phyloP scores from a whole-genome alignment of 2,797 vertebrate species.

The Helarctos malayanus region DNA sequence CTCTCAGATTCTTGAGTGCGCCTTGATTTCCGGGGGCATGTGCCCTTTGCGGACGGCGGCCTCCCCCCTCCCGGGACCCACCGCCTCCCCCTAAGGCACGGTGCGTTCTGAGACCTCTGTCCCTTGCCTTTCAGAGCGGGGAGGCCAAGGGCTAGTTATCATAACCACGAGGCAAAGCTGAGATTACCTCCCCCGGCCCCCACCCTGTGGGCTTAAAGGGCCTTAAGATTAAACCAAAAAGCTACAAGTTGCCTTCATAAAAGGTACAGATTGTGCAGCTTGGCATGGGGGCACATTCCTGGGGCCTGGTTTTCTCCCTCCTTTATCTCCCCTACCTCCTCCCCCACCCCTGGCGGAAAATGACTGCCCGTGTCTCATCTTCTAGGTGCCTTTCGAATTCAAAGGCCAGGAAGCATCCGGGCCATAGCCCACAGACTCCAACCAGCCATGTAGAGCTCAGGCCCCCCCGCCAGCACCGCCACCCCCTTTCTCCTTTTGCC shows the following conservation, averaged over 20 bases:
- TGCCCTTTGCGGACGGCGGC: not conserved
- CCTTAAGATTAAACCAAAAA: conserved; percentile 22
- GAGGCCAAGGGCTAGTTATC: not conserved
- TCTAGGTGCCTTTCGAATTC: conserved; percentile 30
- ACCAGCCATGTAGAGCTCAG: conserved; percentile 8
- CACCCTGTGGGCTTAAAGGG: not conserved
- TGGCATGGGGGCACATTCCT: not conserved
- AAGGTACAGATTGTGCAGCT: not conserved
- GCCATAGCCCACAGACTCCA: not conserved
- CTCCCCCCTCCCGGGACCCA: not conserved
- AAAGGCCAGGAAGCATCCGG: conserved; percentile 14
- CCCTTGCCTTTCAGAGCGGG: not conserved
- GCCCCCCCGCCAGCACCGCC: not conserved
- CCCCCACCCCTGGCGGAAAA: not conserved
- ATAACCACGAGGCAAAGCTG: not conserved
- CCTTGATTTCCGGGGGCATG: not conserved
- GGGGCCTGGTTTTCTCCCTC: not conserved
- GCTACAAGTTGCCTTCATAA: not conserved
- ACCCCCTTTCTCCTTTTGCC: not conserved
- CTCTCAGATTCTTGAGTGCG: not conserved
- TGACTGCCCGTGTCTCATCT: not conserved
- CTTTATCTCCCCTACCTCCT: not conserved
- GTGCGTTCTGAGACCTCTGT: not conserved
- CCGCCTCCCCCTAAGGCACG: not conserved
- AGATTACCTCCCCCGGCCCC: not conserved